phyloP scores from a whole-genome alignment of 2,797 vertebrate species.

The Syngnathus acus region DNA sequence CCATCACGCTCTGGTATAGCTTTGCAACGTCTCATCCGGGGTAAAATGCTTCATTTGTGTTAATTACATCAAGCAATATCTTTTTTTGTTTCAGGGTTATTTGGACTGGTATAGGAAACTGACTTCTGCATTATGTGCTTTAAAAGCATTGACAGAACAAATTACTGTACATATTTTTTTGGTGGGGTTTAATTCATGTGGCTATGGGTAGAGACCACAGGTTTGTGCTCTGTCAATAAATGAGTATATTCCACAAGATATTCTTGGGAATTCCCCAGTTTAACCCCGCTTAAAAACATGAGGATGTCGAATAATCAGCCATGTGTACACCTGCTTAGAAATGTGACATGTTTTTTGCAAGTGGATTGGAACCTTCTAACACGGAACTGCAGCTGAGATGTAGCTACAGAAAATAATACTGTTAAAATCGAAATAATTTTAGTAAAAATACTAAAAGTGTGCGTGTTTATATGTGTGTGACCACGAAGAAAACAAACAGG shows the following conservation, averaged over 20 bases:
- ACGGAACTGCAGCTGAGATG: background rate
- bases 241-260: background rate
- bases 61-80: background rate
- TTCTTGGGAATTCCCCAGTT: background rate
- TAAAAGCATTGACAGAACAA: background rate
- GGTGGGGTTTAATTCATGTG: background rate
- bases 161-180: background rate
- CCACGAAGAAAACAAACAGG: conserved; percentile 50
- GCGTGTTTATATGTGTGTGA: conserved; percentile 5
- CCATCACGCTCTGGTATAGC: background rate
- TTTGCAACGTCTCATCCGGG: background rate
- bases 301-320: conserved; percentile 10
- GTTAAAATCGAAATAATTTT: background rate
- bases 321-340: background rate
- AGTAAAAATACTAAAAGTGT: background rate
- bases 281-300: conserved; percentile 5
- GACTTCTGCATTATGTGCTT: too few relatives aligned
- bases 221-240: background rate
- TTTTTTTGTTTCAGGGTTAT: background rate
- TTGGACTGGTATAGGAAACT: background rate
- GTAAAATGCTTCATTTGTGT: background rate
- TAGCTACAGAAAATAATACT: background rate
- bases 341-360: too few relatives aligned
- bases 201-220: background rate
- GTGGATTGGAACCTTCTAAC: background rate